Percentiles rank a stretch among this genome's conserved stretches.
Evolutionary conservation across 2,797 vertebrate species (phyloP).

Genomic region (Sebastes iracundus): DNA sequence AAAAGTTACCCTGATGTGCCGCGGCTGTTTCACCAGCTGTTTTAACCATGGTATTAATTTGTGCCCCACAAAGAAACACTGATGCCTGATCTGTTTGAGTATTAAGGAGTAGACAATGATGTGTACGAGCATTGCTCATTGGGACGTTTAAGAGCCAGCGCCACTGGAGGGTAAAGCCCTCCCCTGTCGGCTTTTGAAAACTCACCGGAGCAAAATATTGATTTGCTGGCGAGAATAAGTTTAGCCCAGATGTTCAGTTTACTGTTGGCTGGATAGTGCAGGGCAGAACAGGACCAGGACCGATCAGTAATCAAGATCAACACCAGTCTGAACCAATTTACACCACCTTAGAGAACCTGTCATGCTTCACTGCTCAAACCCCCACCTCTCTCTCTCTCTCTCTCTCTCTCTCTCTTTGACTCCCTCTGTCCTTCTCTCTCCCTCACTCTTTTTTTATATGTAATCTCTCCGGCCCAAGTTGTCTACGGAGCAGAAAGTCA

Average conservation of each 20-base stretch:
- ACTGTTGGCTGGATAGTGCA: background rate
- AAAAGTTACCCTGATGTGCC: conserved; percentile 6
- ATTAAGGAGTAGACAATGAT: background rate
- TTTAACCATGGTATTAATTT: background rate
- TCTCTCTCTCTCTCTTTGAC: conserved; percentile 26
- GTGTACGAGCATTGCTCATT: background rate
- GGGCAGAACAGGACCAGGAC: conserved; percentile 32
- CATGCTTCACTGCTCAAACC: conserved; percentile 53
- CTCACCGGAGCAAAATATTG: conserved; percentile 17
- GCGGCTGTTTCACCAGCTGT: background rate
- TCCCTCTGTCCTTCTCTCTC: conserved; percentile 28
- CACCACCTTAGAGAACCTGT: conserved; percentile 45
- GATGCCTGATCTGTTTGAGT: background rate
- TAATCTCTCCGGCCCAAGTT: conserved; percentile 72
- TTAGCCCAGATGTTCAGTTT: conserved; percentile 31
- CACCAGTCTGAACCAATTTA: conserved; percentile 67
- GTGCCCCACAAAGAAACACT: background rate
- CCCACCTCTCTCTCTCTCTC: background rate
- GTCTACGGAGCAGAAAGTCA: conserved; percentile 77
- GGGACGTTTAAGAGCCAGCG: background rate
- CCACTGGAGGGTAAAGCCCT: background rate
- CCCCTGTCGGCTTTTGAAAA: conserved; percentile 7
- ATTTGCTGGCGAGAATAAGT: conserved; percentile 13
- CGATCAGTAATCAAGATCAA: conserved; percentile 72
- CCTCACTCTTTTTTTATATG: conserved; percentile 50